phyloP scores from a whole-genome alignment of 2,888 invertebrate species.

The Busseola fusca region DNA sequence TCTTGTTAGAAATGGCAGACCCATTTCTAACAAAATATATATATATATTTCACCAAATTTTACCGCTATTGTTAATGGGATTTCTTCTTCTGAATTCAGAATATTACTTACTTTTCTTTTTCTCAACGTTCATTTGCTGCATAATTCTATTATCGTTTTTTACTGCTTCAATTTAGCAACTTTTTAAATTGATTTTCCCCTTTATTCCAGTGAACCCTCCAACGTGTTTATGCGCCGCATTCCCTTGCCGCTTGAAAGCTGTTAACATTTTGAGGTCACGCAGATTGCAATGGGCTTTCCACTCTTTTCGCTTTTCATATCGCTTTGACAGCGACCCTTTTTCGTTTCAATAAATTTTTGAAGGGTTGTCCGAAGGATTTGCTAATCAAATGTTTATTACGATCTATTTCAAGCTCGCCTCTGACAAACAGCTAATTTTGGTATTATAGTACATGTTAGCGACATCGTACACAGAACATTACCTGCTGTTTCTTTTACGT shows the following conservation, averaged over 20 bases:
- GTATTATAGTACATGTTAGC: background rate
- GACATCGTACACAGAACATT: slow-evolving; percentile 7
- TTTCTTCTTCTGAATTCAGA: slow-evolving; percentile 55
- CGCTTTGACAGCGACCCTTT: slow-evolving; percentile 18
- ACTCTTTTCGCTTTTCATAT: slow-evolving; percentile 28
- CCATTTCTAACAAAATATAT: slow-evolving; percentile 67
- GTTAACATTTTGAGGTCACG: slow-evolving; percentile 65
- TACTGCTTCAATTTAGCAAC: slow-evolving; percentile 1
- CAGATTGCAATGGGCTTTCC: slow-evolving; percentile 48
- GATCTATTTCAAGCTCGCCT: slow-evolving; percentile 26
- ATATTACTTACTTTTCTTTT: slow-evolving; percentile 53
- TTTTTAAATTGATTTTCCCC: slow-evolving; percentile 32
- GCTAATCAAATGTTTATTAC: slow-evolving; percentile 9
- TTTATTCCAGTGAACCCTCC: slow-evolving; percentile 59
- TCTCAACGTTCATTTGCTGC: slow-evolving; percentile 14
- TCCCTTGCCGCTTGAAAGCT: slow-evolving; percentile 50
- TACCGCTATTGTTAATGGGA: slow-evolving; percentile 63
- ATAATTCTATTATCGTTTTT: slow-evolving; percentile 31
- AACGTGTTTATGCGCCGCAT: slow-evolving; percentile 61
- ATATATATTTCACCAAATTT: slow-evolving; percentile 60
- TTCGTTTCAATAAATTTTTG: slow-evolving; percentile 25
- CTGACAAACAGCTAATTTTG: slow-evolving; percentile 7
- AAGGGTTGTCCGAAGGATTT: background rate
- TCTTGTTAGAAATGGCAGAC: slow-evolving; percentile 5
- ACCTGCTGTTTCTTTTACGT: slow-evolving; percentile 16